Conservation (phyloP, 2,113 vertebrate genomes). For the Puffinus mauretanicus region DNA sequence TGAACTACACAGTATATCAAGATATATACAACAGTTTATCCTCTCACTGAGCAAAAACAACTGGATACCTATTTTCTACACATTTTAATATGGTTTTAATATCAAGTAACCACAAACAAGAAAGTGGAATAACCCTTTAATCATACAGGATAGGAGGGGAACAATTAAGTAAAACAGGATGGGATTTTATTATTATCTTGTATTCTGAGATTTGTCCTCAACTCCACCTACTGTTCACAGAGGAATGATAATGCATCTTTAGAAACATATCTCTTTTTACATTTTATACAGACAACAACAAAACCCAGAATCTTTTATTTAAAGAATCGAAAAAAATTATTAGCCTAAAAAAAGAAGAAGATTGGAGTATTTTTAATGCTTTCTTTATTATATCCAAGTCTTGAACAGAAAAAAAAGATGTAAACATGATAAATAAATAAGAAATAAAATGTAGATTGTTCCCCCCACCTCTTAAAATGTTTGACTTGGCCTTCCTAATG, state of each 20-base stretch:
- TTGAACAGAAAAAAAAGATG: conserved; percentile 72
- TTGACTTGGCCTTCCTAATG: conserved; percentile 61
- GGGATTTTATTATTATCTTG: conserved; percentile 60
- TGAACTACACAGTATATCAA: conserved; percentile 73
- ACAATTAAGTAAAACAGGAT: conserved; percentile 62
- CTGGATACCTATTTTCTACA: conserved; percentile 74
- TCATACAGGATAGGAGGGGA: conserved; percentile 67
- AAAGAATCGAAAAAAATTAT: conserved; percentile 53
- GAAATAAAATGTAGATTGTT: conserved; percentile 74
- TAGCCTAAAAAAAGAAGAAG: conserved; percentile 50
- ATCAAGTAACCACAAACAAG: conserved; percentile 78
- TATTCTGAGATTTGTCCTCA: conserved; percentile 48
- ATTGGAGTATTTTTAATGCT: conserved; percentile 75
- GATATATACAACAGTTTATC: conserved; percentile 73
- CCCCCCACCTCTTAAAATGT: conserved; percentile 63
- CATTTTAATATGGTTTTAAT: conserved; percentile 67
- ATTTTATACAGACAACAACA: conserved; percentile 73
- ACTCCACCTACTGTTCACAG: conserved; percentile 68
- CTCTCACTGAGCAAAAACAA: conserved; percentile 73
- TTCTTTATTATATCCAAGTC: conserved; percentile 74
- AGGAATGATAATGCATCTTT: conserved; percentile 73
- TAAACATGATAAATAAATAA: conserved; percentile 87
- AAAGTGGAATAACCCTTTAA: conserved; percentile 77
- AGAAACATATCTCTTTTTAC: conserved; percentile 70
- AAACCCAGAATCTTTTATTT: conserved; percentile 62